Evolutionary conservation across 2,888 invertebrate genomes (phyloP), one percentile per base, ranked within the genome.

Genomic region (Tetheella fluctuosa): DNA sequence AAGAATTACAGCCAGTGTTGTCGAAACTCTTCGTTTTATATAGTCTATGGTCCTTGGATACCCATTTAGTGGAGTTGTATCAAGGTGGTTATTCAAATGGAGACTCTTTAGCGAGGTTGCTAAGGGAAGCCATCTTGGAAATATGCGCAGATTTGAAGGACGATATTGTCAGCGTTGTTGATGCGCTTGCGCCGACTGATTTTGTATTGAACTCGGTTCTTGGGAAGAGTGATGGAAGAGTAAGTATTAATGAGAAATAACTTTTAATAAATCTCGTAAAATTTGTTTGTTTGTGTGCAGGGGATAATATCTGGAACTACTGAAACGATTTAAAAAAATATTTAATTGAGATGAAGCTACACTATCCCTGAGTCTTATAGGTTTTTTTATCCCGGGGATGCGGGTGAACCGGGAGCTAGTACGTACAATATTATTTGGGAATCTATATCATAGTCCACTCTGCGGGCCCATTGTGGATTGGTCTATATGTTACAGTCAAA

Each of bases 141-240:
- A 86, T 96, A 65, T 98, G 98, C 81, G 83, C 80, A 0, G 93
- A 94, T 17, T 76, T 98, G n/a, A 97, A 96, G 86, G 93, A 94
- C 12, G 96, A 97, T 48, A 94, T 96, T 0, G 95, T 98, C 0
- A 90, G 95, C 1, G 94, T 98, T 2, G 97, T 96, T 2, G 98
- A 99, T 84, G 96, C 96, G 30, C 93, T 98, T 28, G 97, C 98
- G 3, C 98, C 98, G 0, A 96, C 98, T 0, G 98, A 98, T 89
- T 98, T 97, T 83, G 95, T 98, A 39, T 91, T 98, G 15, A 97
- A 98, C 87, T 98, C 98, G 0, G 96, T 97, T 39, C 94, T 98
- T 20, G 98, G 97, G 58, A 94, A 94, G 78, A 96, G 97, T 30
- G 97, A 98, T 91, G 98, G 98, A 66, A 94, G 95, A 91, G 97